Evolutionary conservation across 2,888 invertebrate genomes (phyloP), one percentile per base, ranked within the genome.

Genomic region (Ectropis crepuscularia): DNA sequence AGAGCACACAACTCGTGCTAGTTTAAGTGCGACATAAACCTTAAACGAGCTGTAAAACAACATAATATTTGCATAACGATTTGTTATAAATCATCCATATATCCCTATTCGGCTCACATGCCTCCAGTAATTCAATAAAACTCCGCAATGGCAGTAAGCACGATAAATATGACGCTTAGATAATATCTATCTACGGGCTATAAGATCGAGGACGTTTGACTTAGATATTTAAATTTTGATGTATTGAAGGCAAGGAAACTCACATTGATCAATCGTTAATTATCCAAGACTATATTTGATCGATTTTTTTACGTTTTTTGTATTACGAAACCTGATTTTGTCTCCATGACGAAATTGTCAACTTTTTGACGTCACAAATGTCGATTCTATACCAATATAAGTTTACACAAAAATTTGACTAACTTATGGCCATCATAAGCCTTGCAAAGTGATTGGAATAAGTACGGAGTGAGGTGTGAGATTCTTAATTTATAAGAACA

Each of bases 21-120:
- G 53, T 61, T 65, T 57, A 64, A 68, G 65, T 65, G 37, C 65
- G 55, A 51, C 50, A 58, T 61, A 61, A 60, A 45, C 54, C 74
- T 70, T 78, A 78, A 80, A 80, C 67, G 69, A 72, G 67, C 69
- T 74, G 74, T 72, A 77, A 76, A 80, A 78, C 74, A 79, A 78
- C 74, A 73, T 63, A 10, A 72, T 67, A 77, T 80, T 77, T 75
- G 71, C 74, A 77, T 81, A 74, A 79, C 74, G 74, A 72, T 72
- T 53, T 67, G 74, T 73, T 70, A 74, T 76, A 71, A 66, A 67
- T 74, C 57, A 73, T 69, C 55, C 57, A 65, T 63, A 69, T 60
- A 53, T 49, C 61, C 65, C 66, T 65, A 70, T 38, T 61, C 54
- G 39, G 68, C 39, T 53, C 61, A 64, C 64, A 53, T 58, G 57